These are phyloP conservation scores for Phymanthus crucifer DNA, from an alignment of 92 coral and sea anemone species.

Conservation along the genomic window DNA sequence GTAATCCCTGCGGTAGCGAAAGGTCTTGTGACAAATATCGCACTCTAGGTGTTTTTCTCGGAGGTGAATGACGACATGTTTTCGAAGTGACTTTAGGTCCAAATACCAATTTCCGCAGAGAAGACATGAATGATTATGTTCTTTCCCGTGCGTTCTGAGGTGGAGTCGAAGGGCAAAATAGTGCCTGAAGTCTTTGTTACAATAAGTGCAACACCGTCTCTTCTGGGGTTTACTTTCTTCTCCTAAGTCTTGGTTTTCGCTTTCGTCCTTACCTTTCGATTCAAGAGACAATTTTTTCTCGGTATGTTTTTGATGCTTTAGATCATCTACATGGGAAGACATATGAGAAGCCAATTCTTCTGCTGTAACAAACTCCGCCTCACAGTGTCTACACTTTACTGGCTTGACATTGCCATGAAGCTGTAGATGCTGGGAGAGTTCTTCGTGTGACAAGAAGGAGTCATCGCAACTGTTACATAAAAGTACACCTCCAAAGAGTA, in stretches of 20 bases:
- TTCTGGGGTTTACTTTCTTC: neutral
- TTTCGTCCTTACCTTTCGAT: neutral
- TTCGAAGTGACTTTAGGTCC: neutral
- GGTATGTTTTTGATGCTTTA: neutral
- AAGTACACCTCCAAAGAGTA: slow-evolving; percentile 18
- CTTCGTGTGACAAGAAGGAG: slow-evolving; percentile 4
- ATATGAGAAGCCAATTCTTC: slow-evolving; percentile 22
- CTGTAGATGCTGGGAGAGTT: slow-evolving; percentile 5
- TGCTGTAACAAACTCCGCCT: neutral
- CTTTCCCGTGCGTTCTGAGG: slow-evolving; percentile 17
- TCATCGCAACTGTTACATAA: slow-evolving; percentile 15
- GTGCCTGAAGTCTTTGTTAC: slow-evolving; percentile 11
- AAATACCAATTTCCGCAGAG: slow-evolving; percentile 27
- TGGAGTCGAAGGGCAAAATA: slow-evolving; percentile 27
- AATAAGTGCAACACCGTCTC: slow-evolving; percentile 3
- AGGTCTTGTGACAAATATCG: neutral
- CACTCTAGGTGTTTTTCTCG: slow-evolving; percentile 19
- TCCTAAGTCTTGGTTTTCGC: neutral
- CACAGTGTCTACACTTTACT: slow-evolving; percentile 12
- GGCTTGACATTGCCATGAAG: slow-evolving; percentile 2
- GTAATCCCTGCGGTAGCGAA: slow-evolving; percentile 2
- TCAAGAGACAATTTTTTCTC: neutral
- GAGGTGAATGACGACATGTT: slow-evolving; percentile 19
- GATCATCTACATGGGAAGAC: neutral
- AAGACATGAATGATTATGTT: neutral